These are phyloP conservation scores for Alauda arvensis DNA, from an alignment of 2,797 vertebrate species.

Conservation along the genomic window DNA sequence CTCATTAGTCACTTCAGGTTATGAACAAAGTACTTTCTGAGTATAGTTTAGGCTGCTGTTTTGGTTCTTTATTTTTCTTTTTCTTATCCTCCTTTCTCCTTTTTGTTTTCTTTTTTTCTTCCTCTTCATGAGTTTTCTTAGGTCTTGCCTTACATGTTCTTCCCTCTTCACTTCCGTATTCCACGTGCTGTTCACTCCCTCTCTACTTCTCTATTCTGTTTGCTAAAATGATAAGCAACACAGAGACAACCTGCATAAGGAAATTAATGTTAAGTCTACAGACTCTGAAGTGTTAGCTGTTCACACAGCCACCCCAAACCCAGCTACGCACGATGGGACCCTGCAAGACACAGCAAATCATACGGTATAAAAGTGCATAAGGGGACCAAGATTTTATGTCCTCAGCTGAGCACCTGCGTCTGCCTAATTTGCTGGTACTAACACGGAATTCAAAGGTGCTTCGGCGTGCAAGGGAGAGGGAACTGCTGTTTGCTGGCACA, in stretches of 20 bases:
- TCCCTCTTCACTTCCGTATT: constrained; percentile 24
- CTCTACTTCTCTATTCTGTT: not conserved
- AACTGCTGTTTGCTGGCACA: rapidly evolving
- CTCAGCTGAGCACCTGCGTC: not conserved
- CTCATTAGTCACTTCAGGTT: not conserved
- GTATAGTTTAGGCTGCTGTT: not conserved
- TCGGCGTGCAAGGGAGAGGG: not conserved
- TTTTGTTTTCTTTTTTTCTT: not conserved
- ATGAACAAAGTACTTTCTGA: rapidly evolving
- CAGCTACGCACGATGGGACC: not conserved
- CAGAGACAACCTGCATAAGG: not conserved
- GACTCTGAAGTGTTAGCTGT: not conserved
- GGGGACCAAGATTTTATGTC: not conserved
- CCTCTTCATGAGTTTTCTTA: constrained; percentile 20
- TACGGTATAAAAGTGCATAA: not conserved
- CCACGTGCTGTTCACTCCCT: not conserved
- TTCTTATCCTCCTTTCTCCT: not conserved
- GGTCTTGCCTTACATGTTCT: not conserved
- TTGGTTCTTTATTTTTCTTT: not conserved
- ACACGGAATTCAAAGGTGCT: not conserved
- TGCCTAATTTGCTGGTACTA: not conserved
- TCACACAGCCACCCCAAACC: not conserved
- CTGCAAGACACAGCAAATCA: not conserved
- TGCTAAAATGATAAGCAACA: not conserved
- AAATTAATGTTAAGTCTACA: not conserved